Evolutionary conservation across 2,113 vertebrate genomes (phyloP).

Genomic region (Nicator chloris): DNA sequence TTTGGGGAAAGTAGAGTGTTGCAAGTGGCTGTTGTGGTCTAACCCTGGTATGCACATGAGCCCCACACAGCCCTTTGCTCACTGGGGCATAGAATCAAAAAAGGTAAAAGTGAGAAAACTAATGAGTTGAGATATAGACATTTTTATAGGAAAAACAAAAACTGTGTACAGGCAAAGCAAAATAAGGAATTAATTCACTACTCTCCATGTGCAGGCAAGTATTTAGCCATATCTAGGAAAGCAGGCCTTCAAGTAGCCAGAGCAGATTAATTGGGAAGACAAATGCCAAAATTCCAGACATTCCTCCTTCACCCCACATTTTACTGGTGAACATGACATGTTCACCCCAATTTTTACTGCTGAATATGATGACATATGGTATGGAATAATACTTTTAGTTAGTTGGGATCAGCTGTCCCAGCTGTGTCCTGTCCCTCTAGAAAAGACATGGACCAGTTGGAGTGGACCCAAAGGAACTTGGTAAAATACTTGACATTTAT

Average conservation of each 20-base stretch:
- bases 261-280: background rate
- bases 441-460: background rate
- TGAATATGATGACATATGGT: background rate
- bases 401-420: fast-evolving
- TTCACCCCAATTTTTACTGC: background rate
- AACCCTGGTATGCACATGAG: background rate
- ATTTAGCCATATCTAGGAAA: background rate
- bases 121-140: background rate
- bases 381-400: background rate
- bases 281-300: background rate
- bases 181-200: background rate
- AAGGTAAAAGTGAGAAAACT: background rate
- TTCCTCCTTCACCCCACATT: background rate
- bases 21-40: background rate
- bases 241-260: background rate
- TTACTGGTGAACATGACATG: background rate
- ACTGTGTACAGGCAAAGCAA: background rate
- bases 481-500: background rate
- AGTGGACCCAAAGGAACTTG: background rate
- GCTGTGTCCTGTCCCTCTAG: background rate
- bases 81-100: background rate
- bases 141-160: background rate
- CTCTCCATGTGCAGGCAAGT: background rate
- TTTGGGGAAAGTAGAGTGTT: background rate
- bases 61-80: background rate